phyloP scores from a whole-genome alignment of 2,113 vertebrate species.

The Brienomyrus brachyistius region DNA sequence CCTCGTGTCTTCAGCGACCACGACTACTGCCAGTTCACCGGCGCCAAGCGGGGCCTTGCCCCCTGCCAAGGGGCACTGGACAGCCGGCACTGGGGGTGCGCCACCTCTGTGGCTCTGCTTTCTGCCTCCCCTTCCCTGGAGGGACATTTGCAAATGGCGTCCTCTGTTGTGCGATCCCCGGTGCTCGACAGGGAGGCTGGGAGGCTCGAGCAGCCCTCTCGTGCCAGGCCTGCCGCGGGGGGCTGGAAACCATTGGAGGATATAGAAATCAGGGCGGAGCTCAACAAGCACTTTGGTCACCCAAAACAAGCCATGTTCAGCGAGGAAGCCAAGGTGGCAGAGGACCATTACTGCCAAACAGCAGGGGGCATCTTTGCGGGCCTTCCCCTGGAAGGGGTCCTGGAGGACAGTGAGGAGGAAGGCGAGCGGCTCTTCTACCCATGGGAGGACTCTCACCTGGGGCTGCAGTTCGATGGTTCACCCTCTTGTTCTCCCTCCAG shows the following conservation, averaged over 20 bases:
- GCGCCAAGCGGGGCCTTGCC: conserved; percentile 69
- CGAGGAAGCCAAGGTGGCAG: conserved; percentile 62
- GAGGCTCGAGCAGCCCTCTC: conserved; percentile 24
- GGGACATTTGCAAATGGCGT: conserved; percentile 67
- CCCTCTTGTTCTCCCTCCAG: conserved; percentile 88
- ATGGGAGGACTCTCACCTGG: conserved; percentile 86
- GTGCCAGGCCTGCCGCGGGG: conserved; percentile 51
- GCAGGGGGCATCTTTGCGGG: conserved; percentile 75
- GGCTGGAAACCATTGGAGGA: conserved; percentile 83
- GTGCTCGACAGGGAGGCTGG: conserved; percentile 61
- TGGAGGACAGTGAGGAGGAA: conserved; percentile 83
- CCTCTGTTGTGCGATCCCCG: conserved; percentile 63
- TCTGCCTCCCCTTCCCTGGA: conserved; percentile 58
- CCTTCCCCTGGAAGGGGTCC: conserved; percentile 77
- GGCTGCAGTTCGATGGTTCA: conserved; percentile 84
- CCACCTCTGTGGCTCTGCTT: conserved; percentile 69
- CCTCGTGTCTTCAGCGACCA: conserved; percentile 90
- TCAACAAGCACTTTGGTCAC: conserved; percentile 97
- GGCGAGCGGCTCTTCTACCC: conserved; percentile 83
- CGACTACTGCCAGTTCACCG: conserved; percentile 93
- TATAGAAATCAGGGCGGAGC: conserved; percentile 93
- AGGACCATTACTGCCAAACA: conserved; percentile 74
- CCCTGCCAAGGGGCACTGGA: conserved; percentile 68
- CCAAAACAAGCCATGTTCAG: conserved; percentile 80
- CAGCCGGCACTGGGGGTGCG: conserved; percentile 75